Evolutionary conservation across 1,140 invertebrate genomes (phyloP), one percentile per base, ranked within the genome.

Genomic region (Bicyclus anynana): DNA sequence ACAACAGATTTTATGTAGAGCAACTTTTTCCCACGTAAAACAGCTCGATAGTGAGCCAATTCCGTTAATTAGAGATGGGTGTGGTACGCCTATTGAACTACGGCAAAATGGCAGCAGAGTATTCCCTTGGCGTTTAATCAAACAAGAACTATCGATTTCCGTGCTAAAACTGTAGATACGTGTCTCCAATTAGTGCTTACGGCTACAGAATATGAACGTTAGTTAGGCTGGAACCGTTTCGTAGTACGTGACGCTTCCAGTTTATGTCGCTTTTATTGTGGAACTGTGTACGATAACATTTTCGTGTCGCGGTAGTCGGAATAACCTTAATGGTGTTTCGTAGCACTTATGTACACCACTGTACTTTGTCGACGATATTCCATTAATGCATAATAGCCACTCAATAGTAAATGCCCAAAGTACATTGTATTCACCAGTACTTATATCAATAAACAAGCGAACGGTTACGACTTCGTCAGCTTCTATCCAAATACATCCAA

Each of bases 91-190:
- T 50, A 64, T 64, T 59, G 58, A 62, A 64, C 57, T 55, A 62
- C 59, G 49, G 65, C 53, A 66, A 69, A 72, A 72, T 66, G 67
- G 67, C 52, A 55, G 60, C 67, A 74, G 54, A 60, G 65, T 76
- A 77, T 77, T 77, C 69, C 67, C 54, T 52, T 58, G 38, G 61
- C 66, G 75, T 77, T 65, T 72, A 71, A 73, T 77, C 77, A 82
- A 77, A 79, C 77, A 82, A 71, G 68, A 68, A 71, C 76, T 77
- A 80, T 80, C 72, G 77, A 79, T 80, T 74, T 62, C 60, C 67
- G 62, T 59, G 62, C 72, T 77, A 71, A 77, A 80, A 79, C 65
- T 70, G 71, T 76, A 67, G 71, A 53, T 68, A 65, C 69, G 64
- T 76, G 72, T 73, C 76, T 76, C 69, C 74, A 82, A 84, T 84